Percentiles rank a stretch among this genome's conserved stretches.
These are phyloP conservation scores for Turdus rufiventris DNA, from an alignment of 2,113 vertebrate genomes.

Conservation along the genomic window DNA sequence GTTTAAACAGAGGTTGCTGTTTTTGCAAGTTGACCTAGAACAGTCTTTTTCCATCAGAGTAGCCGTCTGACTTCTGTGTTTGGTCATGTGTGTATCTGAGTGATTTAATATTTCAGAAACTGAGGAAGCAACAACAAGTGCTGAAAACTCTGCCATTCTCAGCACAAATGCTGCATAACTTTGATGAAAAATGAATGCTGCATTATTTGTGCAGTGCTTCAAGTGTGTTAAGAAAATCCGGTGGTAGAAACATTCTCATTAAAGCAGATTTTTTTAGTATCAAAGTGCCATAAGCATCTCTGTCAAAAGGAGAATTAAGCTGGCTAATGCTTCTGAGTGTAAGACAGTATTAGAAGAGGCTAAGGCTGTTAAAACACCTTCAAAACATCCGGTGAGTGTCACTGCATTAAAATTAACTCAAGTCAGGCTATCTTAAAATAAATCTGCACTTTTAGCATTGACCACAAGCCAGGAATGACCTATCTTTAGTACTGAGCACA, in stretches of 20 bases:
- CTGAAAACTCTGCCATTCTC: not conserved
- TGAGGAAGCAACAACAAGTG: not conserved
- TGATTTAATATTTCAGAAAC: not conserved
- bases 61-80: not conserved
- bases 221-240: not conserved
- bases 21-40: conserved; percentile 41
- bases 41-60: conserved; percentile 21
- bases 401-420: conserved; percentile 34
- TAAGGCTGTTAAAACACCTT: conserved; percentile 3
- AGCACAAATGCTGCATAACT: not conserved
- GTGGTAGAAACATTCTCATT: not conserved
- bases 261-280: not conserved
- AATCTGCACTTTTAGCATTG: not conserved
- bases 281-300: rapidly evolving
- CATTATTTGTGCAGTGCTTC: not conserved
- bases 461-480: conserved; percentile 7
- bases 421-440: conserved; percentile 51
- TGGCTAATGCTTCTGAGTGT: not conserved
- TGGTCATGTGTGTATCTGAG: not conserved
- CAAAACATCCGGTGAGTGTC: conserved; percentile 41
- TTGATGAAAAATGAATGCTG: conserved; percentile 36
- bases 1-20: not conserved
- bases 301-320: not conserved
- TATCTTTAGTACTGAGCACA: conserved; percentile 13
- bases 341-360: not conserved